Base-by-base conservation (phyloP, 2,888 invertebrate genomes). In the Apodemia mormo region DNA sequence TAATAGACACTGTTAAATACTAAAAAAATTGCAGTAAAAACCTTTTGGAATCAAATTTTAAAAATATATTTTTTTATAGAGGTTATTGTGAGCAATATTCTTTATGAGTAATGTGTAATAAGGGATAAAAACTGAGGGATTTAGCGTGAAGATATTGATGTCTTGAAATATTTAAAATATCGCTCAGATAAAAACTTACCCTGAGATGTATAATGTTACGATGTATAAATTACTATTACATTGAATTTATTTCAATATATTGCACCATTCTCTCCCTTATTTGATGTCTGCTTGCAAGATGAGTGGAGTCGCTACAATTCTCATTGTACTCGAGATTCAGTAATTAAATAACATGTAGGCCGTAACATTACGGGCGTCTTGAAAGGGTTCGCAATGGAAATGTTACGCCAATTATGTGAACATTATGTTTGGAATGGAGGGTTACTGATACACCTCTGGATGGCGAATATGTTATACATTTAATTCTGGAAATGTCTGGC, bases 321-420 rank as follows among this genome's bases (percentile, higher is more conserved):
- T 85, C 89, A 92, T 91, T 91, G 92, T 92, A 81, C 84, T 87
- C 88, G 85, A 89, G 92, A 92, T 91, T 91, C 87, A 84, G 88
- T 93, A 93, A 93, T 93, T 92, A 92, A 93, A 93, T 92, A 92
- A 93, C 90, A 92, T 91, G 90, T 90, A 92, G 88, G 87, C 88
- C 84, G 85, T 88, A 86, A 89, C 89, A 87, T 92, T 87, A 88
- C 87, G 86, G 84, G 84, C 85, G 89, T 88, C 90, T 91, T 91
- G 89, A 92, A 90, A 92, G 92, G 92, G 92, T 92, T 87, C 85
- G 84, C 87, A 88, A 85, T 88, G 87, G 91, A 89, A 92, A 92
- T 92, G 92, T 88, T 90, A 89, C 90, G 92, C 92, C 92, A 92
- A 92, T 92, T 92, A 92, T 92, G 91, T 86, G 90, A 90, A 89